Evolutionary conservation across 2,888 invertebrate species (phyloP), one percentile per base, ranked within the genome.

Genomic region (Rhorus exstirpatorius): DNA sequence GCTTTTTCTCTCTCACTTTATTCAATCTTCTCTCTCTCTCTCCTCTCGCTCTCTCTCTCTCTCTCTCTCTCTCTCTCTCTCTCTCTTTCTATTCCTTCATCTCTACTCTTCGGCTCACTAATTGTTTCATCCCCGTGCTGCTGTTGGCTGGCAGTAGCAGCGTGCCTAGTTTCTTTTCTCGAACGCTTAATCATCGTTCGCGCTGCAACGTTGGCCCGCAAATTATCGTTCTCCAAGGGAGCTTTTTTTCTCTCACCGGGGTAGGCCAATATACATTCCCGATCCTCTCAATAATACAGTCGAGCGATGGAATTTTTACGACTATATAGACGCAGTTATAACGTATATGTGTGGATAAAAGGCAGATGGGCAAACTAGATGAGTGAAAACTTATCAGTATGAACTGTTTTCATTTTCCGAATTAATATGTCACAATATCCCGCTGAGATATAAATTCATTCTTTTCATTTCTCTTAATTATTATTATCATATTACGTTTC

Each of bases 121-220:
- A 84, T 84, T 84, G 79, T 79, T 82, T 80, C 79, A 82, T 82
- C 82, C 74, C 51, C 68, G 61, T 70, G 58, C 60, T 79, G 63
- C 63, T 60, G 51, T 35, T 6, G 6, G 70, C 75, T 21, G 67
- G 31, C 35, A 65, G 46, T 55, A 55, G 61, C 74, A 65, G 68
- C 70, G 61, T 49, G 49, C 76, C 72, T 41, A 68, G 46, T 68
- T 84, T 79, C 81, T 75, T 79, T 79, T 58, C 44, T 53, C 41
- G 72, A 77, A 75, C 71, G 82, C 79, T 83, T 75, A 83, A 83
- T 79, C 83, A 83, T 79, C 76, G 71, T 26, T 26, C 61, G 60
- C 38, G 14, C 44, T 72, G 65, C 82, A 67, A 46, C 65, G 12
- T 55, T 63, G 71, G 46, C 67, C 72, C 61, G 83, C 72, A 63